Evolutionary conservation across 2,113 vertebrate genomes (phyloP).

Genomic region (Hippolais icterina): DNA sequence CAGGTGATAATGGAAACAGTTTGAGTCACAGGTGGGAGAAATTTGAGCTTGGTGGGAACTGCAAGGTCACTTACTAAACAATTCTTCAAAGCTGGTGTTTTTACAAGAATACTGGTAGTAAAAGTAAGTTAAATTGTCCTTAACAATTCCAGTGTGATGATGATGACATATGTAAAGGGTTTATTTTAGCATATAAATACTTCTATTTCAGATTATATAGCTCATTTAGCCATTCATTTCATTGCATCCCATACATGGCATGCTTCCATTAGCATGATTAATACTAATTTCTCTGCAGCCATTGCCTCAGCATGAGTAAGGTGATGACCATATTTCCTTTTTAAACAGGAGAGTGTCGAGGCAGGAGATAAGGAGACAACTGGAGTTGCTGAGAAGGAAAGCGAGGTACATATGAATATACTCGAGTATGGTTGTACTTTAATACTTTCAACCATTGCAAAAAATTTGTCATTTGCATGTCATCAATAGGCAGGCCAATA

Average conservation of each 20-base stretch:
- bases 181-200: background rate
- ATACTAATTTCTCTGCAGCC: background rate
- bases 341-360: slow-evolving; percentile 52
- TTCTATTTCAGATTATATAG: background rate
- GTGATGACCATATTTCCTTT: slow-evolving; percentile 26
- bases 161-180: background rate
- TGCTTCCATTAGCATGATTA: background rate
- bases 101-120: background rate
- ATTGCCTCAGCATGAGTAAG: background rate
- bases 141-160: background rate
- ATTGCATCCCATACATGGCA: background rate
- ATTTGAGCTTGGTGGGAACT: background rate
- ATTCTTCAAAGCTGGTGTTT: background rate
- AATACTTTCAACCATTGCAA: background rate
- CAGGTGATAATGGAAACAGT: background rate
- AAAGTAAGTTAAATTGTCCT: background rate
- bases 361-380: slow-evolving; percentile 57
- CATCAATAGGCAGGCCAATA: background rate
- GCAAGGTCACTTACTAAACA: background rate
- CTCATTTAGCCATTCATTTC: background rate
- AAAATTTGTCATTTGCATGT: background rate
- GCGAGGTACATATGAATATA: slow-evolving; percentile 59
- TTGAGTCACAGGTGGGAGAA: background rate
- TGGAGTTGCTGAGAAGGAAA: slow-evolving; percentile 65
- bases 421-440: background rate